Evolutionary conservation across 2,797 vertebrate genomes (phyloP).

Genomic region (Takifugu rubripes): DNA sequence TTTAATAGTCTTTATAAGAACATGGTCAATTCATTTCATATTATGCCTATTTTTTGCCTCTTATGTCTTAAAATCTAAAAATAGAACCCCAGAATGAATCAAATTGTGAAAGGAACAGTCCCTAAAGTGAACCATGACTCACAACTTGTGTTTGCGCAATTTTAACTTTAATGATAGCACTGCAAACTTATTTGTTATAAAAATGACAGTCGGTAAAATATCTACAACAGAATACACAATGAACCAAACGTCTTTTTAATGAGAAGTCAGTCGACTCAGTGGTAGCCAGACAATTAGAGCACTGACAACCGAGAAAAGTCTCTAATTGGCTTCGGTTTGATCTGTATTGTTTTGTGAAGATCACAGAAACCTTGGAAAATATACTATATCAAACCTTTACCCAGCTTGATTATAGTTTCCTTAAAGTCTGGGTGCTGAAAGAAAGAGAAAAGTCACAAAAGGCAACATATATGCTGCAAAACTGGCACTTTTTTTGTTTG

Average conservation of each 20-base stretch:
- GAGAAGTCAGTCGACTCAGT: constrained; percentile 29
- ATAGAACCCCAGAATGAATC: no score
- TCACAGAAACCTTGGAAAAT: constrained; percentile 21
- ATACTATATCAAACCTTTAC: constrained; percentile 20
- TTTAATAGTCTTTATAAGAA: no score
- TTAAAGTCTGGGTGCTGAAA: not conserved
- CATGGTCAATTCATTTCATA: no score
- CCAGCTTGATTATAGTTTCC: constrained; percentile 8
- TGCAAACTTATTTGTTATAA: constrained; percentile 9
- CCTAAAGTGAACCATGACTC: no score
- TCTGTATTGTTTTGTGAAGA: constrained; percentile 19
- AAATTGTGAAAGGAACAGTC: no score
- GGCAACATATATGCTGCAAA: no score
- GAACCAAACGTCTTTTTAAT: constrained; percentile 43
- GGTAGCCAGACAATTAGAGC: constrained; percentile 42
- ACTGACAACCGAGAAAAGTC: constrained; percentile 2
- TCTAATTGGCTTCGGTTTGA: constrained; percentile 55
- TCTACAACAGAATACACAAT: not conserved
- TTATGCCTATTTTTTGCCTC: no score
- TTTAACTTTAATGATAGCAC: not conserved
- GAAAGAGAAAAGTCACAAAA: no score
- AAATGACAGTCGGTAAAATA: constrained; percentile 2
- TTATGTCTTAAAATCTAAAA: no score
- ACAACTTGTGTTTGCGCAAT: no score
- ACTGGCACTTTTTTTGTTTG: no score